Base-by-base conservation (phyloP, 2,888 invertebrate species). In the Andrena camellia region DNA sequence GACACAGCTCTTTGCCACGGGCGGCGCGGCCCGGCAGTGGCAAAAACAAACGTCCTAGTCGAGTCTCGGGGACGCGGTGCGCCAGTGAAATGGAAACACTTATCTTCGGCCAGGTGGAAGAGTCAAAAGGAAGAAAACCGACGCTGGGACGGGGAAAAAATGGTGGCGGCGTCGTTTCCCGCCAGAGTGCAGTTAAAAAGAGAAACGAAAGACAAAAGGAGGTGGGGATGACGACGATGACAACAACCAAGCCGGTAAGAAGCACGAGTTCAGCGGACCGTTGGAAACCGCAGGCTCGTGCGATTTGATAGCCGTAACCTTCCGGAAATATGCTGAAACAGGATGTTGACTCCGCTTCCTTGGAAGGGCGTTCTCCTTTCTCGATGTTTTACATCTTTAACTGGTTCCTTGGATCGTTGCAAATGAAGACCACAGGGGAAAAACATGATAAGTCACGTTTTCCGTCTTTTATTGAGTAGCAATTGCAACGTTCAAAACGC, bases 291-390 rank as follows among this genome's bases (percentile, higher is more conserved):
- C 89, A 86, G 81, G 84, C 86, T 90, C 90, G 90, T 88, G 90
- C 90, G 90, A 90, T 91, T 92, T 89, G 92, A 92, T 91, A 90
- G 90, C 90, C 84, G 86, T 89, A 86, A 90, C 90, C 85, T 82
- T 79, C 90, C 91, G 93, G 93, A 93, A 92, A 90, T 93, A 90
- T 91, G 92, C 92, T 92, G 92, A 89, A 91, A 90, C 88, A 91
- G 93, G 92, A 93, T 89, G 92, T 90, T 86, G 86, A 88, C 83
- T 87, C 86, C 88, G 88, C 88, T 91, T 91, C 89, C 90, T 83
- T 71, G 71, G 81, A 72, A 67, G 71, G 64, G 23, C 50, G 8
- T 8, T 42, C 71, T 64, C 62, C 3, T 23, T 52, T 33, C 23
- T 13, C 31, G 10, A 60, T 48, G 23, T 64, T 69, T 52, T 20